Evolutionary conservation across 2,888 invertebrate genomes (phyloP).

Genomic region (Xylota sylvarum): DNA sequence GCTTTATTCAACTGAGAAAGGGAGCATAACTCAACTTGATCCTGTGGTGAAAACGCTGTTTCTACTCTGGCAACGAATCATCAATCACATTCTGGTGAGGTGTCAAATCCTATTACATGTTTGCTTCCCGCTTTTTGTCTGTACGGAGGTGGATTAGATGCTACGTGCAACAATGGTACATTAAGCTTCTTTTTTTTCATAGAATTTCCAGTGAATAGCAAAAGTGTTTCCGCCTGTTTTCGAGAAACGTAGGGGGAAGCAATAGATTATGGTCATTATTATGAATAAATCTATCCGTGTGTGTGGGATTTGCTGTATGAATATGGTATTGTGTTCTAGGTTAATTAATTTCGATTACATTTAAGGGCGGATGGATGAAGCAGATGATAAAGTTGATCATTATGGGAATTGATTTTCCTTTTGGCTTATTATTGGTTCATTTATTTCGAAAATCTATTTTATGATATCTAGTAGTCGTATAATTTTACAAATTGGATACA

Average conservation of each 20-base stretch:
- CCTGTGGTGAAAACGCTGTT: neutral
- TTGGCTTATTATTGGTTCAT: constrained; percentile 26
- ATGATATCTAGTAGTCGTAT: neutral
- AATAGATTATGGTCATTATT: constrained; percentile 37
- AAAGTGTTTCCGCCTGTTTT: constrained; percentile 3
- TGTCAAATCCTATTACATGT: constrained; percentile 57
- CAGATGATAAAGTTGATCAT: constrained; percentile 37
- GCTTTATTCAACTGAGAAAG: neutral
- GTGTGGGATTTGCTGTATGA: constrained; percentile 15
- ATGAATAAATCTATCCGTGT: constrained; percentile 13
- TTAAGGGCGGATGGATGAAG: constrained; percentile 8
- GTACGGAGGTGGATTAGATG: neutral
- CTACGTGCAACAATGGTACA: constrained; percentile 17
- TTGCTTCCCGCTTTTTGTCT: constrained; percentile 2
- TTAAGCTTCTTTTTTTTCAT: neutral
- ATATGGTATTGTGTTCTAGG: constrained; percentile 20
- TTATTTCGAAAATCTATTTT: constrained; percentile 10
- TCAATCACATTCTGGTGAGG: constrained; percentile 57
- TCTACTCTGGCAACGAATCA: constrained; percentile 11
- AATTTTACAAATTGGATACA: constrained; percentile 10
- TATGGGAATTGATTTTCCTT: constrained; percentile 59
- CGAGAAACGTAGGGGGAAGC: constrained; percentile 1
- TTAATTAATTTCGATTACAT: constrained; percentile 51
- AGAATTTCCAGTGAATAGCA: neutral
- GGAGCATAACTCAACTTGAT: neutral